Base-by-base conservation (phyloP, 1,140 invertebrate species). In the Monochamus saltuarius region DNA sequence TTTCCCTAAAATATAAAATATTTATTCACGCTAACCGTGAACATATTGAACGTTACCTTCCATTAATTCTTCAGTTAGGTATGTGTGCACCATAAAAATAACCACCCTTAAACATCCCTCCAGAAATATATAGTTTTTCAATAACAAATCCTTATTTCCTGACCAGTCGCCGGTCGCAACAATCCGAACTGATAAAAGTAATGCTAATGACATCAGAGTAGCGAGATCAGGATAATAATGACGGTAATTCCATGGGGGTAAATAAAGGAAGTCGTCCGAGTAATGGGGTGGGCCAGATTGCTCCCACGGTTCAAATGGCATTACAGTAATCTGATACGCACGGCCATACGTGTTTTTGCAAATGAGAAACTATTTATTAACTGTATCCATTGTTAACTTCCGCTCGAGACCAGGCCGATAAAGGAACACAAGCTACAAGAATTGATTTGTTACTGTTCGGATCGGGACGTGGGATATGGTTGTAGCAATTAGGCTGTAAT, bases 351-450 rank as follows among this genome's bases (percentile, higher is more conserved):
- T 69, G 67, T 69, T 69, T 69, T 64, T 66, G 67, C 67, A 67
- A 69, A 69, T 69, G 67, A 69, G 67, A 69, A 69, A 66, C 67
- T 66, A 67, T 69, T 69, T 69, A 69, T 56, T 56, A 56, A 56
- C 39, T 56, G 53, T 45, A 45, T 56, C 53, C 16, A 56, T 56
- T 56, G 62, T 64, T 60, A 39, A 49, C 52, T 56, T 56, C 54
- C 46, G 54, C 14, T 63, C 11, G 37, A 46, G 55, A 39, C 52
- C n/a, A 8, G 17, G 59, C 49, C 53, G 59, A 55, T 61, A 61
- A 61, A 46, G 59, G 46, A 47, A 47, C 29, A 47, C 29, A 47
- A 43, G 13, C 42, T 43, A 43, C 42, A n/a, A 29, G 17, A 47
- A 22, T 47, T 19, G 45, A 17, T 47, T n/a, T 13, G 11, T 40